Conservation (phyloP, 2,888 invertebrate genomes). For the Trissolcus brochymenae region DNA sequence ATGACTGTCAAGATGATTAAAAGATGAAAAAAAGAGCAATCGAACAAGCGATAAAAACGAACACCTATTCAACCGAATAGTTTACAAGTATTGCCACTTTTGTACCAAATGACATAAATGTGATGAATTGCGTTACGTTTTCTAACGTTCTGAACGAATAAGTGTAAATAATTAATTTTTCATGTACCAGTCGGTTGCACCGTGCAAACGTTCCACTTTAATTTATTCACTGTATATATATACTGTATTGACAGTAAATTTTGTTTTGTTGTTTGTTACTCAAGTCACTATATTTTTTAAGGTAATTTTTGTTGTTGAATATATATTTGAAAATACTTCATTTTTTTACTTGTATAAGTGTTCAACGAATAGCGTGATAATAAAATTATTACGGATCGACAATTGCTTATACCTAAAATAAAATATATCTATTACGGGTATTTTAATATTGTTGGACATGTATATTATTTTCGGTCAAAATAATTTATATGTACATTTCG, state of each 20-base stretch:
- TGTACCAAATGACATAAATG: slow-evolving; percentile 33
- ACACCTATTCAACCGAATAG: slow-evolving; percentile 2
- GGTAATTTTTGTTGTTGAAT: slow-evolving; percentile 3
- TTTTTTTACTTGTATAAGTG: slow-evolving; percentile 8
- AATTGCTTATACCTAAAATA: slow-evolving; percentile 27
- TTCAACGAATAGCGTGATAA: slow-evolving; percentile 27
- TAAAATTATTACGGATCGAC: slow-evolving; percentile 29
- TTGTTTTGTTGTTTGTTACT: not conserved
- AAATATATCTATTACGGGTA: slow-evolving; percentile 33
- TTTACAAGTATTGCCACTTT: slow-evolving; percentile 28
- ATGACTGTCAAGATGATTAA: slow-evolving; percentile 25
- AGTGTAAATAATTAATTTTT: slow-evolving; percentile 35
- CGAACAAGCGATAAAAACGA: not conserved
- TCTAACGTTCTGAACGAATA: slow-evolving; percentile 24
- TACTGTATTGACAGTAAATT: not conserved
- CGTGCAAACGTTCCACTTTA: too few species aligned
- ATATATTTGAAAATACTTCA: not conserved
- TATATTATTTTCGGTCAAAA: slow-evolving; percentile 51
- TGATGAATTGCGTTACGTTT: slow-evolving; percentile 35
- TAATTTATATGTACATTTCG: slow-evolving; percentile 61
- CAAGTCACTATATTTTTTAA: not conserved
- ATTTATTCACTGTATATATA: slow-evolving; percentile 9
- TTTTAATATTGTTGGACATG: slow-evolving; percentile 51
- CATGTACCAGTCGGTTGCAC: not conserved
- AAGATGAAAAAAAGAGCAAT: slow-evolving; percentile 2